Evolutionary conservation across 2,888 invertebrate species (phyloP).

Genomic region (Dryobotodes eremita): DNA sequence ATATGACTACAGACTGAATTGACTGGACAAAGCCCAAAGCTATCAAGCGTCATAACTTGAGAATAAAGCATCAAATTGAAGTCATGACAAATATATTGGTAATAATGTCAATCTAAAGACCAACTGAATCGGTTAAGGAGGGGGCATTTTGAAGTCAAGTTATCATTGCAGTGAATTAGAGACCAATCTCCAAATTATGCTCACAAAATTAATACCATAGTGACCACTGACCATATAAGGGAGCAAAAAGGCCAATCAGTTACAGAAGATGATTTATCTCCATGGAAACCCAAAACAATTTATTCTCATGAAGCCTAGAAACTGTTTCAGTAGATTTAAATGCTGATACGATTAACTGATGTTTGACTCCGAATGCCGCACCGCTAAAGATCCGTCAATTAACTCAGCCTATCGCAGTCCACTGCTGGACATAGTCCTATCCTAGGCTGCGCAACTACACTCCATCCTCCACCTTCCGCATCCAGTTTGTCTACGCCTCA

Average conservation of each 20-base stretch:
- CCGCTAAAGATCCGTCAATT: neutral
- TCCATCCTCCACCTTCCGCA: neutral
- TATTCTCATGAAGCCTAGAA: neutral
- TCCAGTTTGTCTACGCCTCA: neutral
- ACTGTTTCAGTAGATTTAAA: neutral
- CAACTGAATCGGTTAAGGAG: conserved; percentile 39
- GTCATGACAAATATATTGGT: conserved; percentile 32
- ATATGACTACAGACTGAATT: conserved; percentile 25
- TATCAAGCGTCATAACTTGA: conserved; percentile 21
- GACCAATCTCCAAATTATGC: neutral
- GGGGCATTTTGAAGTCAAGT: neutral
- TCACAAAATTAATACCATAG: neutral
- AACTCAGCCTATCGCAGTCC: neutral
- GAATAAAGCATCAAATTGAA: conserved; percentile 19
- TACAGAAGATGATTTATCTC: too few species aligned
- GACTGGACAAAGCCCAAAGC: conserved; percentile 14
- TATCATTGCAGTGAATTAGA: neutral
- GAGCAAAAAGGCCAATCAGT: neutral
- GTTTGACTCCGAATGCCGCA: too few species aligned
- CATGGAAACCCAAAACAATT: too few species aligned
- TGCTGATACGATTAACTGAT: neutral
- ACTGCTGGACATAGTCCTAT: neutral
- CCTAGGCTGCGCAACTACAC: neutral
- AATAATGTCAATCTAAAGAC: conserved; percentile 40
- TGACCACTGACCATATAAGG: neutral